Evolutionary conservation across 2,797 vertebrate genomes (phyloP).

Genomic region (Staurois parvus): DNA sequence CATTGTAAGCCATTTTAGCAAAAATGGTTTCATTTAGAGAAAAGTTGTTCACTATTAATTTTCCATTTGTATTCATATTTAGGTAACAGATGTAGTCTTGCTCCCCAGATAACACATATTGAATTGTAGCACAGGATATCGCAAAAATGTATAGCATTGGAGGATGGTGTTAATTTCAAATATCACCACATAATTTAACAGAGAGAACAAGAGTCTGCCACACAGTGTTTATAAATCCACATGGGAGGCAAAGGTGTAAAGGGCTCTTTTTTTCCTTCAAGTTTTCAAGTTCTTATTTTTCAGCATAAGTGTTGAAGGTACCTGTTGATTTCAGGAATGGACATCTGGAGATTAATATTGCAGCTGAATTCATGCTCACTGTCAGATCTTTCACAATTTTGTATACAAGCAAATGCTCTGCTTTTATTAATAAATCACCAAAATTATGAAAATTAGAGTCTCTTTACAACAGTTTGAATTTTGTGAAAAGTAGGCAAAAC

Average conservation of each 20-base stretch:
- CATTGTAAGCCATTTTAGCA: slow-evolving; percentile 37
- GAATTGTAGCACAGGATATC: slow-evolving; percentile 47
- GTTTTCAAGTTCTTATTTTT: slow-evolving; percentile 13
- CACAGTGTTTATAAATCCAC: slow-evolving; percentile 15
- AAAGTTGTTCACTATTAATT: slow-evolving; percentile 48
- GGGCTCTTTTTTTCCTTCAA: slow-evolving; percentile 28
- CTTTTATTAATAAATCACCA: not conserved
- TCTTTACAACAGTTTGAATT: too few species aligned
- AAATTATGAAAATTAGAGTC: not conserved
- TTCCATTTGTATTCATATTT: slow-evolving; percentile 57
- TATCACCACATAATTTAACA: slow-evolving; percentile 54
- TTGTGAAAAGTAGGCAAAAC: too few species aligned
- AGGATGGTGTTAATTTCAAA: slow-evolving; percentile 52
- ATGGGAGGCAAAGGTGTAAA: slow-evolving; percentile 44
- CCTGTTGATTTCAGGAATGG: slow-evolving; percentile 24
- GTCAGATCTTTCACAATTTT: not conserved
- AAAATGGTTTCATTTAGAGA: slow-evolving; percentile 45
- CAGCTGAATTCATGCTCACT: not conserved
- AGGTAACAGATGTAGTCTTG: slow-evolving; percentile 51
- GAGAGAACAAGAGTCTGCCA: slow-evolving; percentile 47
- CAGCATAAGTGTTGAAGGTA: slow-evolving; percentile 2
- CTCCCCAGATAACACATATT: slow-evolving; percentile 55
- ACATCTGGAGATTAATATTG: not conserved
- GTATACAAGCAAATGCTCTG: not conserved
- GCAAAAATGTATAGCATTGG: slow-evolving; percentile 47